phyloP scores from a whole-genome alignment of 2,113 vertebrate species.

The Gila orcuttii region DNA sequence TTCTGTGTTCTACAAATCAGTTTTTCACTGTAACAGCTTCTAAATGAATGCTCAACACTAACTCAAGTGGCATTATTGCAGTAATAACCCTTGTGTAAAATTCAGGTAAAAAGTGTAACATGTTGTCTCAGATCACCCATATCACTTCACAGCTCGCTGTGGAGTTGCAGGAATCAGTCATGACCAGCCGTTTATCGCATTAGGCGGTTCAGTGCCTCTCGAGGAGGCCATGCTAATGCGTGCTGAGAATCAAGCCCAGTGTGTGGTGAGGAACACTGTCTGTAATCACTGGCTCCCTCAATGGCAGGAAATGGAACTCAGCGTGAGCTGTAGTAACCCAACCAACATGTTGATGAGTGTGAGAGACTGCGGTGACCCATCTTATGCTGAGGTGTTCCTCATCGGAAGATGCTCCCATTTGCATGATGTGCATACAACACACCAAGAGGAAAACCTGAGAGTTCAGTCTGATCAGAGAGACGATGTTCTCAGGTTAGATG shows the following conservation, averaged over 20 bases:
- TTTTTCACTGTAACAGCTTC: background rate
- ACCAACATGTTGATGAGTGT: conserved; percentile 22
- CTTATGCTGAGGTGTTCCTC: background rate
- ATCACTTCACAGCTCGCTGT: conserved; percentile 32
- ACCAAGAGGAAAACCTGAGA: background rate
- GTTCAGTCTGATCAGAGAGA: background rate
- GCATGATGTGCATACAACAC: background rate
- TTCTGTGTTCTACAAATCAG: background rate
- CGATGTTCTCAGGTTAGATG: background rate
- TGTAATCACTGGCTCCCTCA: conserved; percentile 27
- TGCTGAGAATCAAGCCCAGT: conserved; percentile 12
- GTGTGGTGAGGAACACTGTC: background rate
- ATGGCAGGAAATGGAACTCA: conserved; percentile 4
- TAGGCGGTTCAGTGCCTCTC: conserved; percentile 37
- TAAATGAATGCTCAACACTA: background rate
- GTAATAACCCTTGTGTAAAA: no score
- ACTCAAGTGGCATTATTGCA: background rate
- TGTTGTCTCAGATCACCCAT: conserved; percentile 16
- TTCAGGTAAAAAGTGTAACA: background rate
- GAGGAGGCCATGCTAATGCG: conserved; percentile 28
- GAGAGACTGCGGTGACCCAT: conserved; percentile 16
- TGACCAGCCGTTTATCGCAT: conserved; percentile 43
- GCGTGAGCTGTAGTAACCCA: background rate
- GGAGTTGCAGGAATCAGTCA: conserved; percentile 25
- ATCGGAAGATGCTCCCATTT: background rate